Conservation (phyloP, 2,797 vertebrate genomes). For the Oreochromis grahami region DNA sequence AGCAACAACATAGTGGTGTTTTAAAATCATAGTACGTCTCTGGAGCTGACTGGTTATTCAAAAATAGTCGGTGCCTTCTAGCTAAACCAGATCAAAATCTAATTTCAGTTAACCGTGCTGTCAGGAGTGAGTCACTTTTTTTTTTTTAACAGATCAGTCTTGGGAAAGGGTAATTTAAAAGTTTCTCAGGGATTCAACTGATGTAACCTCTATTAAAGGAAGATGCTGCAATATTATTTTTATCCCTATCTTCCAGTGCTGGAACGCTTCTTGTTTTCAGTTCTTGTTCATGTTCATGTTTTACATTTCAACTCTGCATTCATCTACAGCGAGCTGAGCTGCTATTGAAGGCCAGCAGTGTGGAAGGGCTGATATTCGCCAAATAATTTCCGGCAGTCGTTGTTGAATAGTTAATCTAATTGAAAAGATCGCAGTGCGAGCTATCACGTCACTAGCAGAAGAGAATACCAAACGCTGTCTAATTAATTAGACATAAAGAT, state of each 20-base stretch:
- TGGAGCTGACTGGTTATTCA: neutral
- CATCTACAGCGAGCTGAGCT: neutral
- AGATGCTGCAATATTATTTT: neutral
- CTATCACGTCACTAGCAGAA: neutral
- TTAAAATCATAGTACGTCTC: neutral
- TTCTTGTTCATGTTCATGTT: neutral
- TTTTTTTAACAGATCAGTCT: neutral
- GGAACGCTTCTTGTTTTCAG: neutral
- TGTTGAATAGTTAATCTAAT: neutral
- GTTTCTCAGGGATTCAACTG: neutral
- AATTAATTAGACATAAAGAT: neutral
- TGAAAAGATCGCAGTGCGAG: neutral
- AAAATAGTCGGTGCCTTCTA: neutral
- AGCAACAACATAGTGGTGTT: neutral
- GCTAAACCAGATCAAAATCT: neutral
- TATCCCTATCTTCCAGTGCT: neutral
- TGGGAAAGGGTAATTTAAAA: neutral
- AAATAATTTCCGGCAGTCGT: neutral
- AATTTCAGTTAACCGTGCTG: constrained; percentile 3
- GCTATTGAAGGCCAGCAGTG: neutral
- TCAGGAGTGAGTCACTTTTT: constrained; percentile 8
- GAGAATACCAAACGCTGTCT: neutral
- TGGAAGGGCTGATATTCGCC: neutral
- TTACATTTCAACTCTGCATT: neutral
- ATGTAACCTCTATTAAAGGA: neutral